Evolutionary conservation across 2,888 invertebrate genomes (phyloP), one percentile per base, ranked within the genome.

Genomic region (Ectropis crepuscularia): DNA sequence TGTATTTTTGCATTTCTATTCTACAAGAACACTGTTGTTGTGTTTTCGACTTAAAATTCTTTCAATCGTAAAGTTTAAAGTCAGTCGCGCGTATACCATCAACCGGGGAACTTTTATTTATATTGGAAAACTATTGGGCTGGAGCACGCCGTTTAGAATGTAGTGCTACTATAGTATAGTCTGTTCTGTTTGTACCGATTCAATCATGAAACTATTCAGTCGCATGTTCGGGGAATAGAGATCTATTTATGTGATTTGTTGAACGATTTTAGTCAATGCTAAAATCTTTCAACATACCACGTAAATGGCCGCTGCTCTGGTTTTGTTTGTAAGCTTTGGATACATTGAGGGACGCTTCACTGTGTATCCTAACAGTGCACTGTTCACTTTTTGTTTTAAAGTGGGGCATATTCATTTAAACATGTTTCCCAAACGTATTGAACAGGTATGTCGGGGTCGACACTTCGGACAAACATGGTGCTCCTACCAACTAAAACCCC

Each of bases 11-110:
- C 16, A 47, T 6, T 53, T 51, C 45, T 58, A 42, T 7, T 37
- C 45, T 36, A 36, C 43, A 53, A 45, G 9, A 36, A 37, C 53
- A 43, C 48, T 50, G 41, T 10, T 42, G 6, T 28, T 53, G 12
- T 50, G 12, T 28, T 46, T 45, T 53, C 43, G 28, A 53, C 12
- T 48, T 39, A 39, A 68, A 69, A 69, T 71, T 67, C 69, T 68
- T 71, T 53, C 71, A 71, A 71, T 69, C 47, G 63, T 43, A 57
- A 71, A 67, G 67, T 69, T 68, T 54, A 60, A 47, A 53, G 61
- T 61, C 67, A 51, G 61, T 64, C 50, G 43, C 5, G 45, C 57
- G 57, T 28, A 55, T 50, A 63, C 46, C 41, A 54, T 61, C 57
- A 47, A 38, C 55, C 48, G 39, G 41, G 9, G n/a, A 63, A 63